A percentile compares a stretch with the other conserved stretches of the same genome.
phyloP scores from a whole-genome alignment of 1,140 invertebrate genomes.

The Fopius arisanus region DNA sequence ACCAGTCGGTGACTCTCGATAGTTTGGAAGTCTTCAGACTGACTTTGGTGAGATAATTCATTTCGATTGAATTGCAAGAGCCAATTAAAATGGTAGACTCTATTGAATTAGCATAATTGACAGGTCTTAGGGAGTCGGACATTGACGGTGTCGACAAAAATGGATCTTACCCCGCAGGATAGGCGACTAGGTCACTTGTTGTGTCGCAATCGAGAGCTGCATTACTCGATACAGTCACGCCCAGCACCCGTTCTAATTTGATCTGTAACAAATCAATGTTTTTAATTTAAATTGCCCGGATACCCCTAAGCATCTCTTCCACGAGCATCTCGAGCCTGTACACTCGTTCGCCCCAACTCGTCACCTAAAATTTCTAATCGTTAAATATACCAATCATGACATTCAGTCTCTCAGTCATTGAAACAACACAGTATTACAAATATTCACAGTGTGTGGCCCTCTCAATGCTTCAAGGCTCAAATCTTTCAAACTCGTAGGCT shows the following conservation, averaged over 20 bases:
- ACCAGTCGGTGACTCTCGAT: not conserved
- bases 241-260: conserved; percentile 91
- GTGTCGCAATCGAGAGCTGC: conserved; percentile 89
- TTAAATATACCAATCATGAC: too few species aligned
- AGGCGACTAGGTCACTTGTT: conserved; percentile 85
- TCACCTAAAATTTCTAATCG: too few species aligned
- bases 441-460: conserved; percentile 1
- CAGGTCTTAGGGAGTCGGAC: not conserved
- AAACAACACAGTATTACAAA: not conserved
- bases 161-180: conserved; percentile 91
- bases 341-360: too few species aligned
- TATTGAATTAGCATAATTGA: not conserved
- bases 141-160: conserved; percentile 2
- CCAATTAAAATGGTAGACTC: not conserved
- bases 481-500: conserved; percentile 12
- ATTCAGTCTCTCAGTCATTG: not conserved
- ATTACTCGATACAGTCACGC: conserved; percentile 90
- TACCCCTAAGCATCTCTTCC: too few species aligned
- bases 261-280: conserved; percentile 75
- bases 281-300: not conserved
- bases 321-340: too few species aligned
- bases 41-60: not conserved
- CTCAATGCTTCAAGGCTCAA: not conserved
- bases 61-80: not conserved
- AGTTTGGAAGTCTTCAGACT: not conserved